phyloP scores from a whole-genome alignment of 2,888 invertebrate genomes.

The Euphydryas editha region DNA sequence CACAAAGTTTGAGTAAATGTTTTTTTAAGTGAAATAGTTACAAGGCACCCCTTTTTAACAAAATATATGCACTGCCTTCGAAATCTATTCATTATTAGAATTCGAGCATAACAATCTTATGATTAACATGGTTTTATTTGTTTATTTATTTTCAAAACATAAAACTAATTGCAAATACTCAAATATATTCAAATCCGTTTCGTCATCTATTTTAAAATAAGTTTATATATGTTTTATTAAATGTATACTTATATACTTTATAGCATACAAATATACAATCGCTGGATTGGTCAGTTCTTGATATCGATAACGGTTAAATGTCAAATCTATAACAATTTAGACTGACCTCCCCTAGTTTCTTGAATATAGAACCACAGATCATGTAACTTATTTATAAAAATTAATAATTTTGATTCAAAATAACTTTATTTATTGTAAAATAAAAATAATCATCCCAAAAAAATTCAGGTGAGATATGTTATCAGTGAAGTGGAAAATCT shows the following conservation, averaged over 20 bases:
- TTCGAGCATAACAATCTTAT: not conserved
- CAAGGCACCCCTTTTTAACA: too few species aligned
- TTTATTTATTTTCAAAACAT: not conserved
- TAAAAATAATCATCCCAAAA: not conserved
- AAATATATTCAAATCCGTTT: not conserved
- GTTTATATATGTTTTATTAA: not conserved
- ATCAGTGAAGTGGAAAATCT: slow-evolving; percentile 2
- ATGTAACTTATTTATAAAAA: slow-evolving; percentile 3
- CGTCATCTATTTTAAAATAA: not conserved
- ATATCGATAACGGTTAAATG: slow-evolving; percentile 22
- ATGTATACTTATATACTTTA: not conserved
- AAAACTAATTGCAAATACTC: not conserved
- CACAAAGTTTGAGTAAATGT: too few species aligned
- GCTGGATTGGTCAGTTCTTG: not conserved
- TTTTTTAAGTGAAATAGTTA: too few species aligned
- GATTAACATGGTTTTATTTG: not conserved
- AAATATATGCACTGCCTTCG: too few species aligned
- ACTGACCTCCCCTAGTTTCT: slow-evolving; percentile 11
- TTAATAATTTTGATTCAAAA: slow-evolving; percentile 8
- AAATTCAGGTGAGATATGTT: slow-evolving; percentile 19
- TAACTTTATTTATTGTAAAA: not conserved
- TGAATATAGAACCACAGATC: not conserved
- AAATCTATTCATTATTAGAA: not conserved
- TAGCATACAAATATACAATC: slow-evolving; percentile 4
- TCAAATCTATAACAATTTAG: slow-evolving; percentile 11